A percentile compares a stretch with the other conserved stretches of the same genome.
Conservation (phyloP, 2,888 invertebrate genomes). For the Smittia sp. region DNA sequence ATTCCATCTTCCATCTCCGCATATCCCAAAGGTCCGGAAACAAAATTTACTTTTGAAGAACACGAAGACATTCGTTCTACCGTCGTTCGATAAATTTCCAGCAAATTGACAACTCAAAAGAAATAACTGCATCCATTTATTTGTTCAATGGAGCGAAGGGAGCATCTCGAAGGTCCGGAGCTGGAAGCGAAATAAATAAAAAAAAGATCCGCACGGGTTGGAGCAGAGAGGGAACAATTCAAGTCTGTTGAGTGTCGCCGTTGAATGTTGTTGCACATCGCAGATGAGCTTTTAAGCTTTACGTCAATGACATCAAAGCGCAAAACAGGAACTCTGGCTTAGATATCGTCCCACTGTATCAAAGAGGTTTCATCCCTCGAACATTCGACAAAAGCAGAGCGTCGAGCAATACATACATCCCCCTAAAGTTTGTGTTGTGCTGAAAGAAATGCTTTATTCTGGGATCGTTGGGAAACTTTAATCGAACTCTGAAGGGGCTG, state of each 20-base stretch:
- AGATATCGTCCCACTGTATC: conserved; percentile 29
- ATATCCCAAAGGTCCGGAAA: background rate
- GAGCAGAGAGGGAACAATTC: too few relatives aligned
- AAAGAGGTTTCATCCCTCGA: background rate
- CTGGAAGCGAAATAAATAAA: conserved; percentile 22
- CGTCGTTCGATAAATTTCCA: conserved; percentile 28
- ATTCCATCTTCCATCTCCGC: background rate
- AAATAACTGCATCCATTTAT: conserved; percentile 40
- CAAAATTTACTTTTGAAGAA: conserved; percentile 10
- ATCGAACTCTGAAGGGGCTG: conserved; percentile 13
- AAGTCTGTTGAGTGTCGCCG: too few relatives aligned
- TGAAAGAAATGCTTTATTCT: background rate
- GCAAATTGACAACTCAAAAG: conserved; percentile 41
- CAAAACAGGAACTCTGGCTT: background rate
- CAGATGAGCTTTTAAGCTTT: background rate
- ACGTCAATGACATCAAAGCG: too few relatives aligned
- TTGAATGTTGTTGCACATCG: too few relatives aligned
- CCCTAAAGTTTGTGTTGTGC: background rate
- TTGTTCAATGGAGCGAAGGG: conserved; percentile 16
- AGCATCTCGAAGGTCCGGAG: background rate
- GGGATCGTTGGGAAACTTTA: conserved; percentile 3
- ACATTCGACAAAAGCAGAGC: background rate
- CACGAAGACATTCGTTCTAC: conserved; percentile 13
- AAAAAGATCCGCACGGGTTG: background rate
- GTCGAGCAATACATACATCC: background rate